Evolutionary conservation across 2,113 vertebrate species (phyloP), one percentile per base, ranked within the genome.

Genomic region (Lethenteron camtschaticum): DNA sequence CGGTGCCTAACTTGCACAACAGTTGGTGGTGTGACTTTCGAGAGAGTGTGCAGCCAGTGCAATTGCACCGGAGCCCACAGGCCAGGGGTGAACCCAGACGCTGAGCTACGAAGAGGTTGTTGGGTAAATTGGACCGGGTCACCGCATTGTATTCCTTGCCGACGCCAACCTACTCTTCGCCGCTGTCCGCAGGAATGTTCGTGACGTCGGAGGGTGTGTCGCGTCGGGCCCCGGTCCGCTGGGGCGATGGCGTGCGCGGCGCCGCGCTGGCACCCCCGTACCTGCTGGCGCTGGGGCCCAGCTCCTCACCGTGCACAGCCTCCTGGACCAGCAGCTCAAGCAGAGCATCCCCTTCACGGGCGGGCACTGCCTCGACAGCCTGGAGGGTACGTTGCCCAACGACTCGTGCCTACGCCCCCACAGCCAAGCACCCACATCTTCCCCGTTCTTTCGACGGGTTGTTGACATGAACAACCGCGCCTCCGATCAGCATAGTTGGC

Each of bases 301-400:
- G 68, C 96, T 96, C 79, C 83, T 99, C 76, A 95, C 90, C 0
- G 83, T 99, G 71, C 92, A 99, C 79, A 96, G 92, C 81, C 96
- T 99, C 88, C 73, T 99, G 77, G 94, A 99, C 75, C 94, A 99
- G 76, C 90, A 92, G 77, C 86, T 90, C 4, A 99, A 99, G 75
- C 94, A 99, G 79, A 94, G 88, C 0, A 77, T 99, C 60, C 82
- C 89, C 69, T 96, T 99, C 79, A 89, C 87, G 77, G 90, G 94
- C 71, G 94, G 94, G 71, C 85, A 86, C 74, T 85, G 96, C 72
- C 81, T 99, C 5, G 90, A 97, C 78, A 88, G 95, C 76, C 96
- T 95, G 74, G 94, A 99, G 95, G 94, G 94, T 96, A 81, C 59
- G 63, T 9, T 6, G 41, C 41, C 4, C 41, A 41, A 41, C 41